A percentile compares a stretch with the other conserved stretches of the same genome.
These are phyloP conservation scores for Oreohelix idahoensis DNA, from an alignment of 1,140 invertebrate species.

Conservation along the genomic window DNA sequence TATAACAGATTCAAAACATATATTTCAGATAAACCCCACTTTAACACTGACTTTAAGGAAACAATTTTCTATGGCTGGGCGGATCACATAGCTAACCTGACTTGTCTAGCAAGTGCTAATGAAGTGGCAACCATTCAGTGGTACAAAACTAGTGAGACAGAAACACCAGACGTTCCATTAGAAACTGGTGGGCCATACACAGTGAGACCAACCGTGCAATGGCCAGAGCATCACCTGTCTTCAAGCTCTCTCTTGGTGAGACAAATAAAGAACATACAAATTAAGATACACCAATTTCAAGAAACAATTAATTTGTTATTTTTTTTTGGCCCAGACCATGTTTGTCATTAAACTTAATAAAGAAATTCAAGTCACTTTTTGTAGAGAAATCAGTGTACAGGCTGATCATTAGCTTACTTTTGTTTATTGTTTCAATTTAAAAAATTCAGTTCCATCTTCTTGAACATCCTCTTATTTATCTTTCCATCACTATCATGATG, in stretches of 20 bases:
- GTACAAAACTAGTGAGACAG: background rate
- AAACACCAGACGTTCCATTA: background rate
- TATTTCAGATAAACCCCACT: slow-evolving; percentile 16
- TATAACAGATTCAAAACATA: background rate
- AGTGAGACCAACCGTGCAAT: background rate
- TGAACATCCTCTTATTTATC: too few relatives aligned
- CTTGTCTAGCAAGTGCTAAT: slow-evolving; percentile 25
- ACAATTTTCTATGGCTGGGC: slow-evolving; percentile 31
- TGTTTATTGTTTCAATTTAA: too few relatives aligned
- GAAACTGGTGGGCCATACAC: background rate
- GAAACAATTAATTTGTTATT: too few relatives aligned
- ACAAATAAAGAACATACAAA: slow-evolving; percentile 3
- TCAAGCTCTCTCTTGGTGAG: background rate
- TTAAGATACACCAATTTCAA: too few relatives aligned
- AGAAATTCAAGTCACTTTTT: too few relatives aligned
- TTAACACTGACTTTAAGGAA: slow-evolving; percentile 24
- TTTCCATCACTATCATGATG: too few relatives aligned
- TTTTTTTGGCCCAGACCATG: too few relatives aligned
- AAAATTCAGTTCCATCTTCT: too few relatives aligned
- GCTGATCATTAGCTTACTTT: too few relatives aligned
- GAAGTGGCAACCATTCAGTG: background rate
- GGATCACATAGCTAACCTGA: slow-evolving; percentile 22
- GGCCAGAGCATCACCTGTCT: background rate
- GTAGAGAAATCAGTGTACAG: too few relatives aligned
- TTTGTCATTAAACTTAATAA: too few relatives aligned